These are phyloP conservation scores for Gallinago media DNA, from an alignment of 2,113 vertebrate genomes.

Conservation along the genomic window DNA sequence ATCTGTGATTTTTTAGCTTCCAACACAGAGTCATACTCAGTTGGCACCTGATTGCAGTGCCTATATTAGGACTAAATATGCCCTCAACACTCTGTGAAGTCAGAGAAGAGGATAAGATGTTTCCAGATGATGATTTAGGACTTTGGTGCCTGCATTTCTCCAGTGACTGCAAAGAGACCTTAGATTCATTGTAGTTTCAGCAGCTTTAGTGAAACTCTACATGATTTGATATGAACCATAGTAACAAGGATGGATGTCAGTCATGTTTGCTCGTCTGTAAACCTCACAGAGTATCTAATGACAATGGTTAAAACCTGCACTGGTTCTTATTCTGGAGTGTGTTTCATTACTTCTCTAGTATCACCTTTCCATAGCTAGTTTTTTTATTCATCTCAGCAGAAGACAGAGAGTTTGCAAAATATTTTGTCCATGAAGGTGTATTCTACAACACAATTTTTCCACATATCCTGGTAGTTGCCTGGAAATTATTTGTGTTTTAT, in stretches of 20 bases:
- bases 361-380: neutral
- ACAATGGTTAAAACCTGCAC: neutral
- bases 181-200: neutral
- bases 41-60: neutral
- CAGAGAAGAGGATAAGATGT: neutral
- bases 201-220: neutral
- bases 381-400: neutral
- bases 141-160: neutral
- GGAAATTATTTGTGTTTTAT: neutral
- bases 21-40: neutral
- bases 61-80: neutral
- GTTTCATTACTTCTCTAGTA: neutral
- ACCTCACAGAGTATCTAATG: neutral
- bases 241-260: neutral
- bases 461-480: neutral
- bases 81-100: rapidly evolving
- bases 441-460: neutral
- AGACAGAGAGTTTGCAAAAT: neutral
- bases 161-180: neutral
- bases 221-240: neutral
- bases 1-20: neutral
- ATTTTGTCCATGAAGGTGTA: neutral
- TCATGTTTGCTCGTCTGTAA: neutral
- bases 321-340: neutral
- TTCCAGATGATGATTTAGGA: neutral